Percentiles rank a stretch among this genome's conserved stretches.
These are phyloP conservation scores for Brachionus rotundiformis DNA, from an alignment of 1,140 invertebrate species.

Conservation along the genomic window DNA sequence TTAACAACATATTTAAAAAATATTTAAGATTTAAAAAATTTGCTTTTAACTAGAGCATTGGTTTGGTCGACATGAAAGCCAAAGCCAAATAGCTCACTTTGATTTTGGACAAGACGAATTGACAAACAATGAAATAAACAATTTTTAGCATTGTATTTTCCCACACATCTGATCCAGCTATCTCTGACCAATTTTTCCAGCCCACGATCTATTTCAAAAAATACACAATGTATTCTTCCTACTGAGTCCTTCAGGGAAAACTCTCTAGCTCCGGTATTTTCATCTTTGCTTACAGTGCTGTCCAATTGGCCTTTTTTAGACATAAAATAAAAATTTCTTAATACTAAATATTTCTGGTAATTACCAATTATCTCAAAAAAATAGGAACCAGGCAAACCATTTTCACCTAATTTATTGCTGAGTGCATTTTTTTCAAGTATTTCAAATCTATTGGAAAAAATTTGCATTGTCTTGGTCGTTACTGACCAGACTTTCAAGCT, in stretches of 20 bases:
- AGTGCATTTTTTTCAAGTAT: not conserved
- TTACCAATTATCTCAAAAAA: constrained; percentile 39
- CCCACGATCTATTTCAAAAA: constrained; percentile 33
- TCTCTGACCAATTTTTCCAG: not conserved
- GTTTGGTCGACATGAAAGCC: constrained; percentile 27
- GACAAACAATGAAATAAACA: constrained; percentile 38
- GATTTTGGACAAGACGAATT: not conserved
- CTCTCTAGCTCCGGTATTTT: not conserved
- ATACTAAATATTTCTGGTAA: not conserved
- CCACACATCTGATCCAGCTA: constrained; percentile 28
- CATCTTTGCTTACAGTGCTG: not conserved
- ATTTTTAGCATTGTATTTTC: constrained; percentile 32
- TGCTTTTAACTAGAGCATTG: not conserved
- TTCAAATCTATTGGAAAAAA: constrained; percentile 1
- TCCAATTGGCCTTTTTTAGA: not conserved
- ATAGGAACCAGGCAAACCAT: not conserved
- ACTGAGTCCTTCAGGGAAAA: constrained; percentile 30
- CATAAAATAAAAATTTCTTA: not conserved
- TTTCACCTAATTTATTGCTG: not conserved
- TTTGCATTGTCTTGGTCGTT: not conserved
- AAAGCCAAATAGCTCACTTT: constrained; percentile 28
- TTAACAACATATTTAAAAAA: not conserved
- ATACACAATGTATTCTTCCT: constrained; percentile 37
- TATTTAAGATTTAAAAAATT: not conserved
- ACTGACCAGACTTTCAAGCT: constrained; percentile 11